Evolutionary conservation across 2,888 invertebrate genomes (phyloP), one percentile per base, ranked within the genome.

Genomic region (Drosophila kuntzei): DNA sequence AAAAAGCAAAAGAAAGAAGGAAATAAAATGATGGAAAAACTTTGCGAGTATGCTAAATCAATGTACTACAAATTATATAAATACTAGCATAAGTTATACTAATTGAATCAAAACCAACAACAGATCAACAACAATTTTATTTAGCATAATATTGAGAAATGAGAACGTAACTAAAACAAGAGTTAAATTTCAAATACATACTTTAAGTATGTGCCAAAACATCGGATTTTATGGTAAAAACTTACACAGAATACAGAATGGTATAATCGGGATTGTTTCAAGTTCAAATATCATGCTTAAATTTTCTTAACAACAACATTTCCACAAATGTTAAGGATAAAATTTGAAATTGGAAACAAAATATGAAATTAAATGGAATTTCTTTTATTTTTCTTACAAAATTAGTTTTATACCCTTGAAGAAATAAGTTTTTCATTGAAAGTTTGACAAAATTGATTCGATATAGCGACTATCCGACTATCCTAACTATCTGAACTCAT

Each of bases 11-110:
- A 39, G n/a, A 49, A 43, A 39, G 20, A 4, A 20, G n/a, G 29
- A 3, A 7, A 0, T 9, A 11, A 34, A 36, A 37, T 16, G 27
- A 6, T 16, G 18, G 16, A 50, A 44, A 39, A 57, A 54, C 58
- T 46, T 76, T 79, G 80, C 74, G 22, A 73, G 43, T 61, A 65
- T 71, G 72, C 80, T 88, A 82, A 82, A 87, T 82, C 49, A 83
- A 86, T 83, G 67, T 71, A 76, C 71, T 76, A 86, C 69, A 76
- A 67, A 69, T 58, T 53, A 22, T 25, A 49, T 49, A 62, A 51
- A 47, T 59, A 47, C 18, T 41, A 63, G 55, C 34, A 11, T 76
- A 79, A 80, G 66, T 67, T 62, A 71, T 61, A 70, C 57, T 51
- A 66, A 59, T 43, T 62, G 16, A 67, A 71, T 68, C 32, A 58